Conservation (phyloP, 2,113 vertebrate genomes). For the Chinchilla lanigera region DNA sequence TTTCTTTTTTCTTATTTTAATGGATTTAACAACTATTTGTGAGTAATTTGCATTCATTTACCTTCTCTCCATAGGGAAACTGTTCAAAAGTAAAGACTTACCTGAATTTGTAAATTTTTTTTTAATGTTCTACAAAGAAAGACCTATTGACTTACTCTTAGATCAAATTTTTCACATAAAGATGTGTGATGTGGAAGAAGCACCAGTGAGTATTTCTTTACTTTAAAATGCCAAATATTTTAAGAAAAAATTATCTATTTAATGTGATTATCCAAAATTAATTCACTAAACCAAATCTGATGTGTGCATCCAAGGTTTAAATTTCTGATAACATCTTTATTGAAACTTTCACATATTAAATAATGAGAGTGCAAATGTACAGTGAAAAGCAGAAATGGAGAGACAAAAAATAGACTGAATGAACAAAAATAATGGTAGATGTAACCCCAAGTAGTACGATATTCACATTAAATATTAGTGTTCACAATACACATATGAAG, state of each 20-base stretch:
- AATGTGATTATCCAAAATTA: slow-evolving; percentile 24
- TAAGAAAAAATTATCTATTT: not conserved
- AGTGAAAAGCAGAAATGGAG: not conserved
- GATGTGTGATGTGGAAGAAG: slow-evolving; percentile 84
- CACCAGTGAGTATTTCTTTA: slow-evolving; percentile 84
- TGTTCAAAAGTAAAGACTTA: slow-evolving; percentile 88
- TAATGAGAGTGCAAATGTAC: not conserved
- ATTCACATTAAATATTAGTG: slow-evolving; percentile 33
- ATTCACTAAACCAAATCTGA: not conserved
- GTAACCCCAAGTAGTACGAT: not conserved
- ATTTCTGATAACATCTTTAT: slow-evolving; percentile 1
- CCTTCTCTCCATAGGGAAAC: slow-evolving; percentile 85
- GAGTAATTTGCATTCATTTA: slow-evolving; percentile 64
- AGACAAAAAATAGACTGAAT: not conserved
- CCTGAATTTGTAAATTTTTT: slow-evolving; percentile 86
- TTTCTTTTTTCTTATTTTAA: not conserved
- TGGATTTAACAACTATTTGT: not conserved
- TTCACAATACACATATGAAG: not conserved
- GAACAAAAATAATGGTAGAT: not conserved
- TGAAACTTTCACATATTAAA: not conserved
- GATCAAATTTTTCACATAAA: slow-evolving; percentile 87
- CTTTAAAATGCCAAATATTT: slow-evolving; percentile 33
- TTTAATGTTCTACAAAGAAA: slow-evolving; percentile 90
- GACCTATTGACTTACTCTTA: slow-evolving; percentile 89
- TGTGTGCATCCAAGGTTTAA: not conserved